phyloP scores from a whole-genome alignment of 2,797 vertebrate genomes.

The Diglossa cyanea region DNA sequence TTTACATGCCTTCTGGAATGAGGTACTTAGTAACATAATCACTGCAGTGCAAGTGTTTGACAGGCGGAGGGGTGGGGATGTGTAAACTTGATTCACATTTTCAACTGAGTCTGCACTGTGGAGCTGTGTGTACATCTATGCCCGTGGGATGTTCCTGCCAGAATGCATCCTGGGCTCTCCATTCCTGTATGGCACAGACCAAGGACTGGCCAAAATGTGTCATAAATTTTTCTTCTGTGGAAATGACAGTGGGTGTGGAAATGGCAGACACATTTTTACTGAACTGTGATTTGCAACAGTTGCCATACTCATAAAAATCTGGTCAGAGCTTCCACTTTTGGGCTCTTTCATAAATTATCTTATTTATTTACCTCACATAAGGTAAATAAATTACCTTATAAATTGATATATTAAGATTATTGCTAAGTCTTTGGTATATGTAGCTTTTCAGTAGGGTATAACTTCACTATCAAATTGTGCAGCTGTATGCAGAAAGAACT shows the following conservation, averaged over 20 bases:
- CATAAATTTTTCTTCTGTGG: not conserved
- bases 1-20: not conserved
- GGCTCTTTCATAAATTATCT: not conserved
- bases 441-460: not conserved
- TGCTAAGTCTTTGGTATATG: not conserved
- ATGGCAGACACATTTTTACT: not conserved
- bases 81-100: not conserved
- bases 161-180: not conserved
- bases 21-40: not conserved
- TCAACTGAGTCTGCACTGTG: not conserved
- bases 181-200: not conserved
- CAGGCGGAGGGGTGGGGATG: not conserved
- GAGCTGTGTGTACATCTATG: not conserved
- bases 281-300: not conserved
- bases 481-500: not conserved
- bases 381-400: not conserved
- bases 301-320: not conserved
- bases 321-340: not conserved
- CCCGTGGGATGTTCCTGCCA: accelerated
- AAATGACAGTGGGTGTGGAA: not conserved
- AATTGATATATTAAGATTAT: not conserved
- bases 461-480: not conserved
- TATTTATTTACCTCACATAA: not conserved
- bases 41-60: not conserved
- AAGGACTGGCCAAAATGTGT: not conserved